Conservation (phyloP, 2,113 vertebrate species). For the Nestor notabilis region DNA sequence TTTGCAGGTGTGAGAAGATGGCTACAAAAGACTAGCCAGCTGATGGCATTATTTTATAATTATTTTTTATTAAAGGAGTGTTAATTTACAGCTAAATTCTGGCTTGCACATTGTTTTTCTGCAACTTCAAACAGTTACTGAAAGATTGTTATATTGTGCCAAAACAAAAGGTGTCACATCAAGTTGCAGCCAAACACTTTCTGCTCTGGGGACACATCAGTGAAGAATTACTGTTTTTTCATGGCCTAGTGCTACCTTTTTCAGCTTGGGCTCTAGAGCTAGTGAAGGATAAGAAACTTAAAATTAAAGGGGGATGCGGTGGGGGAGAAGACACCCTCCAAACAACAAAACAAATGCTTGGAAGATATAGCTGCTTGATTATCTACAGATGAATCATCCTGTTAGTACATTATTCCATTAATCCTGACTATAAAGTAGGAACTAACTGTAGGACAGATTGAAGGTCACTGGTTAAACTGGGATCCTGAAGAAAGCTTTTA, state of each 20-base stretch:
- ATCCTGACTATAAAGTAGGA: not conserved
- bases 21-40: not conserved
- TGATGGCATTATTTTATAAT: conserved; percentile 3
- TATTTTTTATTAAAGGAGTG: conserved; percentile 26
- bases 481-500: not conserved
- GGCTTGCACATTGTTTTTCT: not conserved
- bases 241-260: not conserved
- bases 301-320: not conserved
- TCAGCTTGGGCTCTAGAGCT: not conserved
- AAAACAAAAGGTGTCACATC: not conserved
- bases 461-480: not conserved
- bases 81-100: conserved; percentile 31
- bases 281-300: not conserved
- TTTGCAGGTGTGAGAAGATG: conserved; percentile 38
- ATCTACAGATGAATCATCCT: not conserved
- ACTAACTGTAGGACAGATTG: not conserved
- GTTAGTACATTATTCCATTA: not conserved
- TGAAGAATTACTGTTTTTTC: not conserved
- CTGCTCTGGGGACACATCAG: not conserved
- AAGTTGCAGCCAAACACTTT: not conserved
- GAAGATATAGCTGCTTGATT: not conserved
- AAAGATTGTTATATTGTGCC: not conserved
- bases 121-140: not conserved
- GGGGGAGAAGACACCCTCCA: no score
- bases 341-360: not conserved